These are phyloP conservation scores for Prosapia bicincta DNA, from an alignment of 2,888 invertebrate genomes.

Conservation along the genomic window DNA sequence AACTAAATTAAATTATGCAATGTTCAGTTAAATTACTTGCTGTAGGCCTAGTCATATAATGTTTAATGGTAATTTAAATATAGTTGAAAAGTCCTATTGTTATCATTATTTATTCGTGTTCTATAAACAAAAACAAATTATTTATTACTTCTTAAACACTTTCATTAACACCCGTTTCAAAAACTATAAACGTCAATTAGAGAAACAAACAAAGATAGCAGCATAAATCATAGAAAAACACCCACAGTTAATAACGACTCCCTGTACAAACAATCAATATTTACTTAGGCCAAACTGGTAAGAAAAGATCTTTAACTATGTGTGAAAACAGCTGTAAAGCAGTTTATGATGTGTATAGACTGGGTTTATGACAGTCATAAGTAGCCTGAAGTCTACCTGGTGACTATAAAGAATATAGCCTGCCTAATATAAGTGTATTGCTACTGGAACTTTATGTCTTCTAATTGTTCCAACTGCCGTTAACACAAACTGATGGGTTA, in stretches of 20 bases:
- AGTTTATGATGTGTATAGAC: not conserved
- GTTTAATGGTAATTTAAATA: too few relatives aligned
- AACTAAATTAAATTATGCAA: too few relatives aligned
- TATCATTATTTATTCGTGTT: too few relatives aligned
- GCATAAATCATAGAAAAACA: not conserved
- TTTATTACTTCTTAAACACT: not conserved
- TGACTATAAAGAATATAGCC: not conserved
- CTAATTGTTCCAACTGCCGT: not conserved
- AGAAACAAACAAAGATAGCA: not conserved
- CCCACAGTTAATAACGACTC: not conserved
- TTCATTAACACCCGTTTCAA: not conserved
- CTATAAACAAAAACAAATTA: too few relatives aligned
- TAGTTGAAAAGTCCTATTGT: too few relatives aligned
- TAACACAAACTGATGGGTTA: too few relatives aligned
- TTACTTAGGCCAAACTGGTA: not conserved
- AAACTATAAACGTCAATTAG: not conserved
- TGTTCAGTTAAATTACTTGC: too few relatives aligned
- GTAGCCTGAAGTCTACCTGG: not conserved
- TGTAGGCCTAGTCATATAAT: too few relatives aligned
- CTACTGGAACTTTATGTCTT: not conserved
- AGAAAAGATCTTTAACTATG: not conserved
- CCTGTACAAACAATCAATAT: not conserved
- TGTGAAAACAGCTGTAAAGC: not conserved
- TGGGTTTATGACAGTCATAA: not conserved
- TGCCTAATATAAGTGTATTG: not conserved